These are phyloP conservation scores for Nixonia krombeini DNA, from an alignment of 1,140 invertebrate species.

Conservation along the genomic window DNA sequence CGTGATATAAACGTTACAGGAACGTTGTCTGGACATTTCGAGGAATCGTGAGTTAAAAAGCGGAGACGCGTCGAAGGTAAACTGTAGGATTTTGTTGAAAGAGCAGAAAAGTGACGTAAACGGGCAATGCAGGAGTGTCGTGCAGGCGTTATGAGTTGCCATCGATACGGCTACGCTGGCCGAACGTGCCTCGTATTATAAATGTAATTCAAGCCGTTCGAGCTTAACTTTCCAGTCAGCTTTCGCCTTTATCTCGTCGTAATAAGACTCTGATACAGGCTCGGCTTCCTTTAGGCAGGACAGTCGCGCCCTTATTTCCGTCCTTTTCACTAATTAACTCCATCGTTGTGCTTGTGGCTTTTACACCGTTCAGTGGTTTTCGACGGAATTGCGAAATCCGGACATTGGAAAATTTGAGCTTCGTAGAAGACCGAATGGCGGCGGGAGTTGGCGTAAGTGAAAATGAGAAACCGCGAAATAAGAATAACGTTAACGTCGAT, in stretches of 20 bases:
- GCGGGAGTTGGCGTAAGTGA: no score
- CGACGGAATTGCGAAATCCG: not conserved
- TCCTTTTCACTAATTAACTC: slow-evolving; percentile 29
- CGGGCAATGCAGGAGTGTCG: slow-evolving; percentile 38
- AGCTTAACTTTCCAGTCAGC: slow-evolving; percentile 57
- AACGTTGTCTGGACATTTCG: no score
- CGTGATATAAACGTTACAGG: no score
- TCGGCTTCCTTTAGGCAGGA: slow-evolving; percentile 40
- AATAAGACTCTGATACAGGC: slow-evolving; percentile 55
- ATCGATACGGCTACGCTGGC: slow-evolving; percentile 42
- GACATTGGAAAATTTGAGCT: no score
- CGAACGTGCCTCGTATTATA: slow-evolving; percentile 52
- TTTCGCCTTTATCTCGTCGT: slow-evolving; percentile 54
- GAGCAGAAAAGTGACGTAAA: slow-evolving; percentile 23
- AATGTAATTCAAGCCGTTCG: slow-evolving; percentile 53
- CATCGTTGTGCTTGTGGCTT: slow-evolving; percentile 24
- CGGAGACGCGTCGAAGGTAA: no score
- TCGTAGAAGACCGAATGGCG: no score
- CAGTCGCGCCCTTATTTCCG: slow-evolving; percentile 37
- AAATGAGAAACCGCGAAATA: no score
- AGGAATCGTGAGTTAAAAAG: no score
- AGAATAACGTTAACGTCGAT: no score
- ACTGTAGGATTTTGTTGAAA: no score
- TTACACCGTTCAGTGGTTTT: slow-evolving; percentile 11
- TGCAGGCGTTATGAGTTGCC: slow-evolving; percentile 44